Evolutionary conservation across 2,113 vertebrate genomes (phyloP).

Genomic region (Cranoglanis bouderius): DNA sequence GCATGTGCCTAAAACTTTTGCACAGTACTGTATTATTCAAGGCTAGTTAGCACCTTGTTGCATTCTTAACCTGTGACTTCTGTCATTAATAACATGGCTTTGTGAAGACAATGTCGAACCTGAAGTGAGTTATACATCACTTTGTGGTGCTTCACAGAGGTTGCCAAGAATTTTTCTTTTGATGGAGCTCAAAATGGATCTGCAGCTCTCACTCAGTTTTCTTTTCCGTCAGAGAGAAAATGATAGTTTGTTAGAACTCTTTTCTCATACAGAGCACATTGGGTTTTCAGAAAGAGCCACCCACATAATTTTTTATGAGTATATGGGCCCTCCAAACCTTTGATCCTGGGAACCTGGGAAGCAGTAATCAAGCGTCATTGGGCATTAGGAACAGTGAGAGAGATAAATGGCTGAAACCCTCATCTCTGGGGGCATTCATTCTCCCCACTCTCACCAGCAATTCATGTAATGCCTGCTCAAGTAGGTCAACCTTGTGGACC

Average conservation of each 20-base stretch:
- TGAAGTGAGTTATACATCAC: neutral
- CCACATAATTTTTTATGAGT: constrained; percentile 61
- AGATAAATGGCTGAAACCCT: constrained; percentile 56
- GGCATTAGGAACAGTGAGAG: constrained; percentile 58
- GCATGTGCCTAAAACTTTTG: too few species aligned
- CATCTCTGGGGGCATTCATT: constrained; percentile 44
- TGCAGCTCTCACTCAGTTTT: neutral
- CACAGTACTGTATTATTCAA: neutral
- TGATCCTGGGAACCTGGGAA: constrained; percentile 66
- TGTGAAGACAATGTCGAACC: neutral
- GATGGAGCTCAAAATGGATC: neutral
- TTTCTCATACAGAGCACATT: neutral
- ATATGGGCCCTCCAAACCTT: constrained; percentile 62
- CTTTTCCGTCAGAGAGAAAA: neutral
- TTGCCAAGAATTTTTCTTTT: neutral
- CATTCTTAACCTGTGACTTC: neutral
- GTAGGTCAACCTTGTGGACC: constrained; percentile 50
- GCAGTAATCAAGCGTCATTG: constrained; percentile 67
- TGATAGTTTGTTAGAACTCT: neutral
- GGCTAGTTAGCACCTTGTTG: constrained; percentile 1
- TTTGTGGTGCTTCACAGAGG: neutral
- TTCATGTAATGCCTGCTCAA: constrained; percentile 64
- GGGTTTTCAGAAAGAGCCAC: constrained; percentile 33
- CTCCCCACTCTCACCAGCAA: constrained; percentile 57
- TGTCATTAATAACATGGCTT: neutral